These are phyloP conservation scores for Eilema caniola DNA, from an alignment of 2,888 invertebrate species.

Conservation along the genomic window DNA sequence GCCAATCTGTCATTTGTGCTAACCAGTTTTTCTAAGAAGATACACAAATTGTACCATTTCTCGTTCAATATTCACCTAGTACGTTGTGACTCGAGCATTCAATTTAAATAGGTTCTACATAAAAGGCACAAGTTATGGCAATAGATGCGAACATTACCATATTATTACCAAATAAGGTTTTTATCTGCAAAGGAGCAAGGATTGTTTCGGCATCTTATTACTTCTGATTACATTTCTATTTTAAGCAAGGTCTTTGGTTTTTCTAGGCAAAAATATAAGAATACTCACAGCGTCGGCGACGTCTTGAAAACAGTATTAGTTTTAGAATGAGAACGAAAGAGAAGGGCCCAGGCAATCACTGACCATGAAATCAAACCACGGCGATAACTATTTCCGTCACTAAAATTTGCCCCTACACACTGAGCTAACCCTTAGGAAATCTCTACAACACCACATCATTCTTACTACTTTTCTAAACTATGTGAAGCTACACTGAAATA, in stretches of 20 bases:
- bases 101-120: constrained; percentile 3
- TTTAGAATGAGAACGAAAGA: not conserved
- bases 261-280: not conserved
- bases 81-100: not conserved
- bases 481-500: too few species aligned
- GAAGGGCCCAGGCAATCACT: not conserved
- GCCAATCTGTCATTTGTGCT: not conserved
- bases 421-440: too few species aligned
- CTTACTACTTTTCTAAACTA: too few species aligned
- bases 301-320: too few species aligned
- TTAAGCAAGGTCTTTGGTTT: constrained; percentile 1
- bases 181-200: not conserved
- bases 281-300: not conserved
- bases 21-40: not conserved
- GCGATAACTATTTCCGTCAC: too few species aligned
- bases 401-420: too few species aligned
- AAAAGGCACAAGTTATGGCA: constrained; percentile 5
- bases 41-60: not conserved
- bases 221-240: not conserved
- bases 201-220: constrained; percentile 10
- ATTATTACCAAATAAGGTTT: constrained; percentile 14
- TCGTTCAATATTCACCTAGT: not conserved
- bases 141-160: constrained; percentile 8
- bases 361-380: too few species aligned
- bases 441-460: too few species aligned